These are phyloP conservation scores for Drosophila cognata DNA, from an alignment of 2,888 invertebrate genomes.

Conservation along the genomic window DNA sequence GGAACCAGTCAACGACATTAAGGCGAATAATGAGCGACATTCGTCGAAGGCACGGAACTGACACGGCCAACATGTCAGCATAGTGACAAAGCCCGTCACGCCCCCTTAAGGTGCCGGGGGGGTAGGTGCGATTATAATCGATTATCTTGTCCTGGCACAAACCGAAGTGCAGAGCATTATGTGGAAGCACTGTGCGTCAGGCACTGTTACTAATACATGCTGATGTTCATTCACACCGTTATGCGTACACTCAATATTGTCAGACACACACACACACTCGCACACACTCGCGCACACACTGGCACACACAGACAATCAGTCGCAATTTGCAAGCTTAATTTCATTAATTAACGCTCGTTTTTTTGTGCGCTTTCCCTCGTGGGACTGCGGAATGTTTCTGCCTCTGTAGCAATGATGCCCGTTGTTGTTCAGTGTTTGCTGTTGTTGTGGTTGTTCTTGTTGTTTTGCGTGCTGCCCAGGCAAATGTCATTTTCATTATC, in stretches of 20 bases:
- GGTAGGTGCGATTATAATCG: slow-evolving; percentile 67
- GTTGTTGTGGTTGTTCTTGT: slow-evolving; percentile 9
- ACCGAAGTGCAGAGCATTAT: slow-evolving; percentile 13
- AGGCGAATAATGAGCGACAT: slow-evolving; percentile 72
- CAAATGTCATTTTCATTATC: slow-evolving; percentile 76
- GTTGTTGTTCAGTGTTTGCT: not conserved
- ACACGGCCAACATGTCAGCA: slow-evolving; percentile 39
- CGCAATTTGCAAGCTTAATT: slow-evolving; percentile 64
- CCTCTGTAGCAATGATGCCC: slow-evolving; percentile 17
- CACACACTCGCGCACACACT: slow-evolving; percentile 12
- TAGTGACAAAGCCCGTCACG: slow-evolving; percentile 33
- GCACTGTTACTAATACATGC: not conserved
- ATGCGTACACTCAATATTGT: not conserved
- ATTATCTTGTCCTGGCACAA: slow-evolving; percentile 56
- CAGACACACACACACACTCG: slow-evolving; percentile 4
- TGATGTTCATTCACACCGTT: not conserved
- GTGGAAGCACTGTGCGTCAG: not conserved
- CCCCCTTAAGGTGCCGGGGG: slow-evolving; percentile 27
- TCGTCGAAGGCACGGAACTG: slow-evolving; percentile 37
- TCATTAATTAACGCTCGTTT: slow-evolving; percentile 69
- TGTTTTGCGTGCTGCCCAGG: slow-evolving; percentile 37
- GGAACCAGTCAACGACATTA: slow-evolving; percentile 57
- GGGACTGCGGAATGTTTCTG: slow-evolving; percentile 37
- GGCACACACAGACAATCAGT: slow-evolving; percentile 4
- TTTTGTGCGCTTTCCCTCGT: slow-evolving; percentile 17